Evolutionary conservation across 2,888 invertebrate genomes (phyloP), one percentile per base, ranked within the genome.

Genomic region (Pantelozetes paolii): DNA sequence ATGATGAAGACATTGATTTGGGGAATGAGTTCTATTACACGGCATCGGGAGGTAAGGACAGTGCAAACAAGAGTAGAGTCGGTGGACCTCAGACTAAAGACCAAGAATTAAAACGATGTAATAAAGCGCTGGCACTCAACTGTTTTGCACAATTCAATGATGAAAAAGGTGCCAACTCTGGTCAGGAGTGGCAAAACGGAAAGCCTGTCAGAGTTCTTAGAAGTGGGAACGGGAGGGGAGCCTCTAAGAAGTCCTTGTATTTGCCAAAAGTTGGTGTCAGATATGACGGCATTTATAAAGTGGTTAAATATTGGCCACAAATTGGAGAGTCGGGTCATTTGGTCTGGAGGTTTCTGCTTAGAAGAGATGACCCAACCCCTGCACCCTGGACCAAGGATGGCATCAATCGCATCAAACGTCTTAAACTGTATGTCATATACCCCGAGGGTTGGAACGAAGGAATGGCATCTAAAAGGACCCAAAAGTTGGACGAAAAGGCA

Each of bases 261-360:
- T 90, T 91, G 0, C 92, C 92, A 0, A 84, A 86, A 75, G 89
- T 89, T 78, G 92, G 85, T 2, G 78, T 76, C 77, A 78, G 92
- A 77, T 92, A 92, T 81, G 92, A 93, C 80, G 92, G 92, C 0
- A 88, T 92, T 71, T 93, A 92, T 82, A 92, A 92, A 84, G 88
- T 93, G 0, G 89, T 90, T 0, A 90, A 89, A 79, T 92, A 92
- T 80, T 91, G 89, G 83, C 89, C 89, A 0, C 89, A 89, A 80
- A 45, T 36, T 15, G 88, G 85, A 75, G 91, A 91, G 0, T 85
- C 88, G 79, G 92, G 92, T 0, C 91, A 87, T 80, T 84, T 86
- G 11, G 90, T 92, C 36, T 92, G 92, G 92, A 87, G 89, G 75
- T 93, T 89, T 81, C 80, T 89, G 48, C 81, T 93, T 75, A 84